Evolutionary conservation across 1,140 invertebrate genomes (phyloP), one percentile per base, ranked within the genome.

Genomic region (Drosophila nigromelanica): DNA sequence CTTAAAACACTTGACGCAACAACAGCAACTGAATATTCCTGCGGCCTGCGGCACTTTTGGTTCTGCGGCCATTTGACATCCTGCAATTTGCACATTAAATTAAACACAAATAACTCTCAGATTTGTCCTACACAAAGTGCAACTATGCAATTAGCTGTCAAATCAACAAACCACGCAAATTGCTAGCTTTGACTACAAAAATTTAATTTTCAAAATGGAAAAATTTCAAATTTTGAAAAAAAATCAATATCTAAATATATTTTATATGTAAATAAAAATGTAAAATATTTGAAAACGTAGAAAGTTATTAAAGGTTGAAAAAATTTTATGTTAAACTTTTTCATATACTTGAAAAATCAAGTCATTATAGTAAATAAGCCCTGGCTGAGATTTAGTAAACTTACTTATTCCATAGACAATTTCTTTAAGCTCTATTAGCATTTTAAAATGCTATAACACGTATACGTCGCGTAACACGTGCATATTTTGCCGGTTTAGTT

Each of bases 81-180:
- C 73, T 85, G 56, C 83, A 82, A 89, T 82, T 89, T 89, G 68
- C 83, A 87, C 76, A 81, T 82, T 67, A 87, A 87, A 87, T 87
- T 82, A 87, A 89, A 87, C 83, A 76, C 83, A 87, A 87, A 87
- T 87, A 87, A 78, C 75, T 72, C 73, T 77, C 74, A 80, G 74
- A 81, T 78, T 51, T 78, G 64, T 81, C 52, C 69, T 63, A 81
- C 48, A 70, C 59, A 74, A 81, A 87, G 70, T 86, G 81, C 81
- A 78, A 72, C 82, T 78, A 76, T 80, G 80, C 83, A 87, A 86
- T 86, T 86, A 86, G 75, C 81, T 74, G 70, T 18, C 73, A 80
- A 86, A 85, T 86, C 81, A 85, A 85, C 80, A 85, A 80, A 51
- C 73, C 68, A n/a, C 69, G 80, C 77, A 86, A 83, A 85, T 86